Conservation (phyloP, 2,888 invertebrate genomes). For the Stenodema calcarata region DNA sequence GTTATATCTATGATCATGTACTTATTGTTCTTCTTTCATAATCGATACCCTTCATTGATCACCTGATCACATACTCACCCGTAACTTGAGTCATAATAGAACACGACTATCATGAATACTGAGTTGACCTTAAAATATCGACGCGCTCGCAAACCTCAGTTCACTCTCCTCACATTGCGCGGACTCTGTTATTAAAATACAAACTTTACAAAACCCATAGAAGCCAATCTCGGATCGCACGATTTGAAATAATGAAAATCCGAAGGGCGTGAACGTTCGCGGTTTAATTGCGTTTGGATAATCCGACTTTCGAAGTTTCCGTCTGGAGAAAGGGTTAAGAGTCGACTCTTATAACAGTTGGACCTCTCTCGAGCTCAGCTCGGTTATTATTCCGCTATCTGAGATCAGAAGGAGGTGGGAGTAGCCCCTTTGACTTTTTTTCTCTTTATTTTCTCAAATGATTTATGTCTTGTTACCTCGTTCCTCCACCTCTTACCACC, state of each 20-base stretch:
- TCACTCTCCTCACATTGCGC: not conserved
- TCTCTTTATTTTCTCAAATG: no score
- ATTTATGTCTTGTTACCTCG: conserved; percentile 47
- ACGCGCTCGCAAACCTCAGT: not conserved
- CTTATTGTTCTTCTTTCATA: no score
- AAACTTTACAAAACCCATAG: not conserved
- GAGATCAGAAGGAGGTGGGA: conserved; percentile 38
- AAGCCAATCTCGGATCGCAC: not conserved
- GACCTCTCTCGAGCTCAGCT: not conserved
- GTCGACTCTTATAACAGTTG: not conserved
- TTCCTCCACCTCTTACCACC: conserved; percentile 14
- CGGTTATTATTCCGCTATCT: conserved; percentile 34
- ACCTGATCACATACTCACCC: no score
- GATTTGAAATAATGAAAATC: conserved; percentile 12
- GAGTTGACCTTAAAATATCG: not conserved
- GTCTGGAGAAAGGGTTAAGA: conserved; percentile 3
- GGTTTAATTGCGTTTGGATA: conserved; percentile 6
- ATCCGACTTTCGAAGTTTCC: not conserved
- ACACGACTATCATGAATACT: not conserved
- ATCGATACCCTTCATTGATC: no score
- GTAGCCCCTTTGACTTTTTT: conserved; percentile 46
- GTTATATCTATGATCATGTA: no score
- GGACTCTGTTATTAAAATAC: not conserved
- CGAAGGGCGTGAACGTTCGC: not conserved
- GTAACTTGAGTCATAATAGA: not conserved